Evolutionary conservation across 2,888 invertebrate species (phyloP), one percentile per base, ranked within the genome.

Genomic region (Ophion ellenae): DNA sequence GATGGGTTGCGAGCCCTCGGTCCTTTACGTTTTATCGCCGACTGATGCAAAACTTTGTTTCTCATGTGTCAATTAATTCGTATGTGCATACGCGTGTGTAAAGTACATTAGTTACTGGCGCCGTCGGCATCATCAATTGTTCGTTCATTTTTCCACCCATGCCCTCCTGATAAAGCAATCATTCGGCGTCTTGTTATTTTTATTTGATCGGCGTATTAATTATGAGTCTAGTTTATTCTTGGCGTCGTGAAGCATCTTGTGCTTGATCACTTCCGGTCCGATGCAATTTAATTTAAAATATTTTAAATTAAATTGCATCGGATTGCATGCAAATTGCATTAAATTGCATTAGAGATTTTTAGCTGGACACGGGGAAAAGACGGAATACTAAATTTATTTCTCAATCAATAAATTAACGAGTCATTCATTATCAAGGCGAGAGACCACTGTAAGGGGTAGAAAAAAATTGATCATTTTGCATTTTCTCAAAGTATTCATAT

Each of bases 111-210:
- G 11, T 24, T 66, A 66, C 40, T 66, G 73, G 77, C 77, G 69
- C 77, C 77, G 28, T 14, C 28, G 17, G 40, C 11, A 69, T 59
- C 17, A 78, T 78, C 36, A 59, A 78, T 78, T 69, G 57, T 69
- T 36, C n/a, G 20, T 69, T 59, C 28, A 59, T 57, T 57, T 45
- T 59, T 40, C 28, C n/a, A 14, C 7, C 5, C 10, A 11, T 11
- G n/a, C 47, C 10, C 64, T 67, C 28, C 40, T 20, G 53, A 64
- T 20, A 67, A 64, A 2, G 57, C 17, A 64, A 57, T 20, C 66
- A 11, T 40, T 36, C 7, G 14, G 10, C 57, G 24, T 36, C 57
- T 57, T 36, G 10, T 66, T 67, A 57, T 45, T 69, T 47, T 47
- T 20, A 0, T 14, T 53, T 53, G 3, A 53, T 17, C 17, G 53